Evolutionary conservation across 64 coral and sea anemone species (phyloP).

Genomic region (Dendrophyllia cribrosa): DNA sequence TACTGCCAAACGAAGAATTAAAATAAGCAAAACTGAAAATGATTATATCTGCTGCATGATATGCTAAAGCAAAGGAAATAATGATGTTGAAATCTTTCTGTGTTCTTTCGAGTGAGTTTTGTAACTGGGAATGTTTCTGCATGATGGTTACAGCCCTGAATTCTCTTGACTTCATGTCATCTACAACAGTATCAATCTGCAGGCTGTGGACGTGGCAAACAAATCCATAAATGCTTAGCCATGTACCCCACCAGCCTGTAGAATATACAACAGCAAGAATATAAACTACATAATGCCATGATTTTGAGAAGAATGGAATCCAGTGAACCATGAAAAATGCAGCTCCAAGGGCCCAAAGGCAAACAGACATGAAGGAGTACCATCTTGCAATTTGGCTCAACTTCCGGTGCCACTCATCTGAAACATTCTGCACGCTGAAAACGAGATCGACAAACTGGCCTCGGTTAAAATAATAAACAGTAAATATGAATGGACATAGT

Average conservation of each 20-base stretch:
- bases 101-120: conserved; percentile 60
- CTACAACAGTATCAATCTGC: conserved; percentile 65
- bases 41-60: conserved; percentile 65
- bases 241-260: conserved; percentile 66
- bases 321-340: conserved; percentile 77
- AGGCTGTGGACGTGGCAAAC: conserved; percentile 75
- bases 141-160: conserved; percentile 36
- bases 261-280: conserved; percentile 36
- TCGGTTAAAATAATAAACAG: conserved; percentile 63
- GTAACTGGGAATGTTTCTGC: conserved; percentile 42
- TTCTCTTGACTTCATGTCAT: conserved; percentile 53
- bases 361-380: conserved; percentile 52
- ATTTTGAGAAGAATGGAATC: conserved; percentile 67
- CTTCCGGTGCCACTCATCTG: conserved; percentile 22
- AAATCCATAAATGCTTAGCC: conserved; percentile 80
- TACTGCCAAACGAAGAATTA: conserved; percentile 55
- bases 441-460: conserved; percentile 74
- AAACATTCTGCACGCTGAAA: conserved; percentile 59
- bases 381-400: conserved; percentile 20
- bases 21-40: conserved; percentile 89
- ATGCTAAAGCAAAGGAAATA: conserved; percentile 78
- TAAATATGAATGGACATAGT: conserved; percentile 66
- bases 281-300: conserved; percentile 72
- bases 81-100: conserved; percentile 68
- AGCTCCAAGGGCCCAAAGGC: conserved; percentile 49